Conservation (phyloP, 1,140 invertebrate genomes). For the Leguminivora glycinivorella region DNA sequence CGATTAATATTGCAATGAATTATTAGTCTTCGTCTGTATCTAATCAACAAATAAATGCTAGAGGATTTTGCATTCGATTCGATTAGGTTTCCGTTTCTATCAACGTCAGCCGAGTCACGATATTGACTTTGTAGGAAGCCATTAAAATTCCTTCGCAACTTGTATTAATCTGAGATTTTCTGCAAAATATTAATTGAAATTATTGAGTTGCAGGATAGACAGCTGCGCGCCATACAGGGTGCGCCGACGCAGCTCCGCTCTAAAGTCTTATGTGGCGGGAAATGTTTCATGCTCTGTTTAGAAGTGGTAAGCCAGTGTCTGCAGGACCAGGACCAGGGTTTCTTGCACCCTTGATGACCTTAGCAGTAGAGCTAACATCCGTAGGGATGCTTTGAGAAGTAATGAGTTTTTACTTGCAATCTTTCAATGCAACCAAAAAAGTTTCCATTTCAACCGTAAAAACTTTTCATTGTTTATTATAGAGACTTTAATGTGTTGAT, state of each 20-base stretch:
- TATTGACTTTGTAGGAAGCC: neutral
- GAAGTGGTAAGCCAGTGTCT: no score
- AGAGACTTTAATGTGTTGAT: no score
- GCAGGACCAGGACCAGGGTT: no score
- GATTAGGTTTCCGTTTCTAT: constrained; percentile 22
- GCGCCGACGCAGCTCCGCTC: neutral
- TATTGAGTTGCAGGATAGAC: constrained; percentile 13
- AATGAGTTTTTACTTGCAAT: no score
- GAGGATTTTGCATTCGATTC: constrained; percentile 11
- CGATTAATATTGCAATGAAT: constrained; percentile 3
- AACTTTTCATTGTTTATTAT: no score
- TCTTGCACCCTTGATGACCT: no score
- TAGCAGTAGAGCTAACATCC: no score
- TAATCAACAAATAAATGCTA: constrained; percentile 14
- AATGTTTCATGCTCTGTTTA: no score
- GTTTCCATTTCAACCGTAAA: no score
- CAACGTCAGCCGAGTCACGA: constrained; percentile 14
- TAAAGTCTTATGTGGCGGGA: no score
- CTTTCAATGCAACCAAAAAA: no score
- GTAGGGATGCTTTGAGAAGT: no score
- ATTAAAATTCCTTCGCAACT: constrained; percentile 1
- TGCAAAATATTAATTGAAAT: constrained; percentile 15
- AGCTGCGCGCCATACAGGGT: constrained; percentile 3
- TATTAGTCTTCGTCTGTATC: neutral
- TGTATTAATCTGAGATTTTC: constrained; percentile 1